A percentile compares a stretch with the other conserved stretches of the same genome.
These are phyloP conservation scores for Morpho deidamia DNA, from an alignment of 2,888 invertebrate genomes.

Conservation along the genomic window DNA sequence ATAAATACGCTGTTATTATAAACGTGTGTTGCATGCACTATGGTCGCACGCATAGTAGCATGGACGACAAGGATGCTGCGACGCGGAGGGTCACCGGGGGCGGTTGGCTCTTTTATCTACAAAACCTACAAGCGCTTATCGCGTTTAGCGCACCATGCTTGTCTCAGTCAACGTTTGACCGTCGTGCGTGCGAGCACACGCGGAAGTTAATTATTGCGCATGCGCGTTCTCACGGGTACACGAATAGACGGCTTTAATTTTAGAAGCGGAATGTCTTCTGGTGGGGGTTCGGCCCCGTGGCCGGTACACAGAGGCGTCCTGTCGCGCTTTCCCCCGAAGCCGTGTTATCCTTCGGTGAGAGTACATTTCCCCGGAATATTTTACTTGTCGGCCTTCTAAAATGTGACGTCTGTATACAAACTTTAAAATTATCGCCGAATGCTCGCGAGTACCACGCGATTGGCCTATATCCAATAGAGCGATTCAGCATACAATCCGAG, in stretches of 20 bases:
- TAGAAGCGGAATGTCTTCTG: constrained; percentile 73
- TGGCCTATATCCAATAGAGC: constrained; percentile 74
- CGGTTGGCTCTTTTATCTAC: constrained; percentile 72
- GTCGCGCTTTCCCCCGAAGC: constrained; percentile 62
- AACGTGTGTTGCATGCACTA: constrained; percentile 32
- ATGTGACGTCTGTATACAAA: constrained; percentile 62
- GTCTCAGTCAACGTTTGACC: constrained; percentile 69
- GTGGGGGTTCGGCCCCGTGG: constrained; percentile 84
- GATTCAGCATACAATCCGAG: constrained; percentile 57
- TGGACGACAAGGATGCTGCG: constrained; percentile 68
- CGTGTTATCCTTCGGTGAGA: constrained; percentile 69
- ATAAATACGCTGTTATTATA: constrained; percentile 21
- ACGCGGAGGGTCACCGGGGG: constrained; percentile 69
- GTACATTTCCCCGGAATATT: constrained; percentile 44
- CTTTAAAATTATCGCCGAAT: constrained; percentile 61
- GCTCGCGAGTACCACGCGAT: constrained; percentile 59
- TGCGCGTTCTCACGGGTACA: constrained; percentile 55
- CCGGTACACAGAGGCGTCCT: constrained; percentile 82
- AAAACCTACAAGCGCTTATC: constrained; percentile 65
- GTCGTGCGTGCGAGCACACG: constrained; percentile 72
- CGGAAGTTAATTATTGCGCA: constrained; percentile 74
- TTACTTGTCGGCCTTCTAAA: constrained; percentile 45
- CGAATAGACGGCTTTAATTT: constrained; percentile 76
- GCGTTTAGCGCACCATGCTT: constrained; percentile 51
- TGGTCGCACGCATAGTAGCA: constrained; percentile 60